Percentiles rank a stretch among this genome's conserved stretches.
Conservation (phyloP, 2,113 vertebrate genomes). For the Chaetops frenatus region DNA sequence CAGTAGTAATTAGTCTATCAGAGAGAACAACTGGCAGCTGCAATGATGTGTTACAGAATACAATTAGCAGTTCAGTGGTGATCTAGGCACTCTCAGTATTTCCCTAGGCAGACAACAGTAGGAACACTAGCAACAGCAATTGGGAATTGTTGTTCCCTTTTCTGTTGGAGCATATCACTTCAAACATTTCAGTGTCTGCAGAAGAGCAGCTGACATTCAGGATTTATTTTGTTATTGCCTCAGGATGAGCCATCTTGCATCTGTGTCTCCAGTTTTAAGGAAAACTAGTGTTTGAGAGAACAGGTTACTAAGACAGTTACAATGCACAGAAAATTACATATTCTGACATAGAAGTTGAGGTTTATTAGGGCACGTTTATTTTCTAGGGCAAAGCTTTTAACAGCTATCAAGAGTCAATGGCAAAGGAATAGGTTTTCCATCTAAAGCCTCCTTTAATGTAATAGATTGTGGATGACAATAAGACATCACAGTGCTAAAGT, state of each 20-base stretch:
- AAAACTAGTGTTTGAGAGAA: not conserved
- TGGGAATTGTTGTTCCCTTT: not conserved
- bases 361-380: not conserved
- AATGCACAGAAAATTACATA: not conserved
- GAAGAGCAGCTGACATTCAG: not conserved
- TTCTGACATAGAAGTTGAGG: not conserved
- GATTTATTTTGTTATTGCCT: not conserved
- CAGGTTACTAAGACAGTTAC: not conserved
- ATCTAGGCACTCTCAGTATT: not conserved
- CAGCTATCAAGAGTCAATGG: not conserved
- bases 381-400: not conserved
- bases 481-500: not conserved
- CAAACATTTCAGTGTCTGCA: not conserved
- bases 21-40: not conserved
- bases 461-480: not conserved
- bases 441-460: not conserved
- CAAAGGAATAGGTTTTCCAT: not conserved
- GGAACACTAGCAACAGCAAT: not conserved
- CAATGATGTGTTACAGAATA: not conserved
- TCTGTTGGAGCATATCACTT: not conserved
- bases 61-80: not conserved
- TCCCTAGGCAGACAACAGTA: not conserved
- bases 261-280: not conserved
- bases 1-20: not conserved
- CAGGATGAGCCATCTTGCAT: not conserved